phyloP scores from a whole-genome alignment of 1,140 invertebrate genomes.

The Macrobrachium nipponense region DNA sequence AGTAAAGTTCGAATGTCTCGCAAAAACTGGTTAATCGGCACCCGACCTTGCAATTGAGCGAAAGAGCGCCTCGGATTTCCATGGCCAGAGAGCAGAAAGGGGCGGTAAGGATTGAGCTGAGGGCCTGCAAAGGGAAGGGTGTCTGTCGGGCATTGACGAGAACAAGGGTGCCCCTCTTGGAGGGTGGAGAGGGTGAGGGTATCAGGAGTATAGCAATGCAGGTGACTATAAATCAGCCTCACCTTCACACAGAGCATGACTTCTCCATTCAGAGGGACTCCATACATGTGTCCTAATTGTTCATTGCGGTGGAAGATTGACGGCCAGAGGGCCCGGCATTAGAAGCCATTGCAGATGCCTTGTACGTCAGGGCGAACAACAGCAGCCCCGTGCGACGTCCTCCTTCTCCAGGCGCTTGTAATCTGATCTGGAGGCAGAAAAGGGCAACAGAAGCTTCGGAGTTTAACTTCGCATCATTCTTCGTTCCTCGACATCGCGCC shows the following conservation, averaged over 20 bases:
- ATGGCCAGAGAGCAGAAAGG: neutral
- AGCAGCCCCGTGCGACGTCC: neutral
- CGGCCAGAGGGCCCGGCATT: constrained; percentile 6
- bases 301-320: constrained; percentile 44
- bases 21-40: neutral
- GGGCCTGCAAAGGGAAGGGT: too few relatives aligned
- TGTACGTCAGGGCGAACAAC: too few relatives aligned
- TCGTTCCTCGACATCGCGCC: too few relatives aligned
- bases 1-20: too few relatives aligned
- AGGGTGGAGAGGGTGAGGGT: neutral
- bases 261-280: constrained; percentile 43
- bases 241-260: constrained; percentile 20
- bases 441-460: too few relatives aligned
- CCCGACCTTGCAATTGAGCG: constrained; percentile 37
- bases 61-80: constrained; percentile 35
- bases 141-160: too few relatives aligned
- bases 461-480: too few relatives aligned
- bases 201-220: constrained; percentile 34
- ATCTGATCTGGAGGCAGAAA: neutral
- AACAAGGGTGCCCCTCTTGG: too few relatives aligned
- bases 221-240: constrained; percentile 45
- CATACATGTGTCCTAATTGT: constrained; percentile 57
- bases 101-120: neutral
- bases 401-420: neutral
- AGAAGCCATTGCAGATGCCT: neutral